These are phyloP conservation scores for Romanogobio albipinnatus DNA, from an alignment of 2,113 vertebrate genomes.

Conservation along the genomic window DNA sequence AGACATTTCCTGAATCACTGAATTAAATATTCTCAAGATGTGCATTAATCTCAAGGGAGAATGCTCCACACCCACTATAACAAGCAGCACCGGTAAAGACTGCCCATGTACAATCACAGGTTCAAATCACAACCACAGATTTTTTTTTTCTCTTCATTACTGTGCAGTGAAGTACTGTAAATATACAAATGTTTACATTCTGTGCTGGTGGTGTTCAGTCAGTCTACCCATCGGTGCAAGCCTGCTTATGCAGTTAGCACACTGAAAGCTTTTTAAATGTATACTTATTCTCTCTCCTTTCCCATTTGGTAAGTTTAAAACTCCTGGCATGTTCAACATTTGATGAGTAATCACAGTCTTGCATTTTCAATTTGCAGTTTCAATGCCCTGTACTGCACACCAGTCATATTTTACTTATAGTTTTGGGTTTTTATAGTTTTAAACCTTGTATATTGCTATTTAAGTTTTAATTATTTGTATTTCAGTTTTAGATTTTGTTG, in stretches of 20 bases:
- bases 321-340: background rate
- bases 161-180: background rate
- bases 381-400: conserved; percentile 7
- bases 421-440: too few species aligned
- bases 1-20: conserved; percentile 55
- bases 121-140: background rate
- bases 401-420: too few species aligned
- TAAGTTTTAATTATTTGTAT: too few species aligned
- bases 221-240: background rate
- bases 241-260: background rate
- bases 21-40: conserved; percentile 59
- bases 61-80: conserved; percentile 38
- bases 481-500: too few species aligned
- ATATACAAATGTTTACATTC: background rate
- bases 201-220: background rate
- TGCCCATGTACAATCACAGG: background rate
- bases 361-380: conserved; percentile 9
- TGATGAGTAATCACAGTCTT: background rate
- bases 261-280: background rate
- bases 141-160: background rate
- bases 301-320: background rate
- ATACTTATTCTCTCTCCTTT: background rate
- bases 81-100: background rate
- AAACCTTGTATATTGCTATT: too few species aligned
- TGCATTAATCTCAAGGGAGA: conserved; percentile 4